Evolutionary conservation across 2,888 invertebrate species (phyloP).

Genomic region (Exocentrus adspersus): DNA sequence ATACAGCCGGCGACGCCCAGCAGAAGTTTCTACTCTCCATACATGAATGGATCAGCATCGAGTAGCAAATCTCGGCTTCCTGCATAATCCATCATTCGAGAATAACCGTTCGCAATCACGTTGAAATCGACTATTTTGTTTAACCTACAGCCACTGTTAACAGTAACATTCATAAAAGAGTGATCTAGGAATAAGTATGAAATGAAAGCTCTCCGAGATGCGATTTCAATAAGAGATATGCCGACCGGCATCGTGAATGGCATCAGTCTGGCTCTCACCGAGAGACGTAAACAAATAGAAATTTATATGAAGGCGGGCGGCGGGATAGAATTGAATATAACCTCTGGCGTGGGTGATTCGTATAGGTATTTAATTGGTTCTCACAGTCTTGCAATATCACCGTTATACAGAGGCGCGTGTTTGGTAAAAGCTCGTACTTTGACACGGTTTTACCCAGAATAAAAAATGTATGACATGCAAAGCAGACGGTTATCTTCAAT

Average conservation of each 20-base stretch:
- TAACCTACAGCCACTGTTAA: constrained; percentile 15
- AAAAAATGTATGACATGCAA: background rate
- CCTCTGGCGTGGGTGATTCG: constrained; percentile 21
- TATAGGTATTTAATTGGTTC: constrained; percentile 15
- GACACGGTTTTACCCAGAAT: background rate
- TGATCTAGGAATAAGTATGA: background rate
- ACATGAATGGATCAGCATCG: constrained; percentile 31
- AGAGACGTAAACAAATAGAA: constrained; percentile 22
- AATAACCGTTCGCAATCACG: constrained; percentile 28
- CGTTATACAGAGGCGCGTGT: background rate
- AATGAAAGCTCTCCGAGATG: constrained; percentile 5
- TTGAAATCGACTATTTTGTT: constrained; percentile 21
- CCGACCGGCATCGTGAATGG: constrained; percentile 21
- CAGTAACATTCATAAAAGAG: constrained; percentile 5
- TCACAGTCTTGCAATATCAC: constrained; percentile 1
- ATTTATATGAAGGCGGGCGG: constrained; percentile 25
- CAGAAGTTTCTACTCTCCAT: constrained; percentile 22
- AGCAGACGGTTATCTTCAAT: too few relatives aligned
- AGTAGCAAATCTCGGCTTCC: constrained; percentile 30
- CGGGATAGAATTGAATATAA: constrained; percentile 5
- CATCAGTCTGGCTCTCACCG: constrained; percentile 22
- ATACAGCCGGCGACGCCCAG: background rate
- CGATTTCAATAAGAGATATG: constrained; percentile 24
- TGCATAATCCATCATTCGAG: constrained; percentile 30
- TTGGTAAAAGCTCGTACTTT: too few relatives aligned